phyloP scores from a whole-genome alignment of 2,113 vertebrate genomes.

The Nettapus auritus region DNA sequence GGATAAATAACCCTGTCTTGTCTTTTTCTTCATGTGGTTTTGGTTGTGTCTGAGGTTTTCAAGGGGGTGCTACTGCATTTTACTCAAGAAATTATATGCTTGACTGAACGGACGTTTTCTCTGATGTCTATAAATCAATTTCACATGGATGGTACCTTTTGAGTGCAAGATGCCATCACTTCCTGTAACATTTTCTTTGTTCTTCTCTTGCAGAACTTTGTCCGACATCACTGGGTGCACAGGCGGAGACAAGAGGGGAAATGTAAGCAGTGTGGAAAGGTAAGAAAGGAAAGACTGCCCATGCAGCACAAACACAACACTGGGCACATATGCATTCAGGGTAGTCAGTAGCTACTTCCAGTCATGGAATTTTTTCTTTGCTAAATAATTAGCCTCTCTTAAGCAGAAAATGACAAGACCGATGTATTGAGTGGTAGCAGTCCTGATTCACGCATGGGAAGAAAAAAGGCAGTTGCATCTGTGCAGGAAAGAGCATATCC shows the following conservation, averaged over 20 bases:
- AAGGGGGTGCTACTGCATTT: not conserved
- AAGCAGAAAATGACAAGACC: not conserved
- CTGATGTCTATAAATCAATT: not conserved
- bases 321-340: not conserved
- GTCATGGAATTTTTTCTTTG: not conserved
- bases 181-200: not conserved
- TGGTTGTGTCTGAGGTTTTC: not conserved
- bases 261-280: slow-evolving; percentile 97
- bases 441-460: not conserved
- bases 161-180: not conserved
- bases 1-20: not conserved
- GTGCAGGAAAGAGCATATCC: not conserved
- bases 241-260: slow-evolving; percentile 95
- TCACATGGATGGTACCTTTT: not conserved
- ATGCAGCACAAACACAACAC: accelerated
- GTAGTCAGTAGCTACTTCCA: not conserved
- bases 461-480: not conserved
- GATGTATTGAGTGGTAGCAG: not conserved
- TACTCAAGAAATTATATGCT: not conserved
- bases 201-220: slow-evolving; percentile 82
- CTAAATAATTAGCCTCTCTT: not conserved
- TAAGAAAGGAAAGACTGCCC: slow-evolving; percentile 86
- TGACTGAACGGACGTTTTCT: not conserved
- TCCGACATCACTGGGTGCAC: slow-evolving; percentile 98
- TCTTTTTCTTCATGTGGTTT: not conserved